A percentile compares a stretch with the other conserved stretches of the same genome.
These are phyloP conservation scores for Lynx canadensis DNA, from an alignment of 2,113 vertebrate genomes.

Conservation along the genomic window DNA sequence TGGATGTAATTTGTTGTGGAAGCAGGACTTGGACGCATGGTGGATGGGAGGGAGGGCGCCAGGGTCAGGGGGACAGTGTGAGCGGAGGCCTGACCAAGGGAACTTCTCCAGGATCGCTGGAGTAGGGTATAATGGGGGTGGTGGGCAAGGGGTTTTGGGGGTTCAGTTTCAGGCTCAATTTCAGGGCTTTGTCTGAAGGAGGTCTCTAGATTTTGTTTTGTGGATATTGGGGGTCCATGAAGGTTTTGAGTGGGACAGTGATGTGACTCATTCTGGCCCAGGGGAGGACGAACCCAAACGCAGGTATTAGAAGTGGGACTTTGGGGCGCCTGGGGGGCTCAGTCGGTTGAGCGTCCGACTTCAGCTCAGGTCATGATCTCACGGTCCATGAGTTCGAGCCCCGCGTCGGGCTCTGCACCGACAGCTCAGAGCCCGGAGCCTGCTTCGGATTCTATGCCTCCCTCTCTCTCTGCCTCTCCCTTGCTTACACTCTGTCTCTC, in stretches of 20 bases:
- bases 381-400: accelerated
- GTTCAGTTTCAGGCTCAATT: not conserved
- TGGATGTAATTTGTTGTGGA: accelerated
- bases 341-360: too few species aligned
- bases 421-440: too few species aligned
- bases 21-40: not conserved
- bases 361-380: too few species aligned
- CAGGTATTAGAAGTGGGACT: not conserved
- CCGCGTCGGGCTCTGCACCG: too few species aligned
- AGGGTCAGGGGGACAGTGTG: not conserved
- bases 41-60: not conserved
- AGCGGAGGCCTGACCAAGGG: not conserved
- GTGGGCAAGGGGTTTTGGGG: not conserved
- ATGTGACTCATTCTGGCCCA: not conserved
- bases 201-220: not conserved
- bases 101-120: accelerated
- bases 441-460: too few species aligned
- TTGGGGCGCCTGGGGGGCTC: not conserved
- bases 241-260: not conserved
- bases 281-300: not conserved
- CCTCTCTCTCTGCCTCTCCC: too few species aligned
- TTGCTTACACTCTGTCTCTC: too few species aligned
- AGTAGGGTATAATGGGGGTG: accelerated
- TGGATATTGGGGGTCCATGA: too few species aligned
- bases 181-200: too few species aligned